Evolutionary conservation across 2,888 invertebrate genomes (phyloP).

Genomic region (Campoplex nolae): DNA sequence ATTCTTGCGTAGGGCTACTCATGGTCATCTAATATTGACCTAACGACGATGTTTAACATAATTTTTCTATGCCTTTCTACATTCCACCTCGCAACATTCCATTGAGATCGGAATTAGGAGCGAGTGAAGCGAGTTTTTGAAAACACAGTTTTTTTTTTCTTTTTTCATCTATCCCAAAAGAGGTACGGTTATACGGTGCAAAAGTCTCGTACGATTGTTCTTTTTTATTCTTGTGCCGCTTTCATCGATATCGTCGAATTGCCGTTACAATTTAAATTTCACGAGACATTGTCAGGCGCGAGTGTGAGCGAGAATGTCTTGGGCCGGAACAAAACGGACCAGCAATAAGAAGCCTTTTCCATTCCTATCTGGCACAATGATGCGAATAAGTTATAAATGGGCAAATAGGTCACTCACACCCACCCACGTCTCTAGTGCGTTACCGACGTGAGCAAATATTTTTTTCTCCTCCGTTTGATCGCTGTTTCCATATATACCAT

Average conservation of each 20-base stretch:
- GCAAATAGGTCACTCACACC: conserved; percentile 77
- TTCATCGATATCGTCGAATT: conserved; percentile 26
- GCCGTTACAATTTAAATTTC: conserved; percentile 25
- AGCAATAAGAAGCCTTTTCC: conserved; percentile 57
- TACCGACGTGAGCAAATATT: conserved; percentile 59
- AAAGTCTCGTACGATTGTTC: too few relatives aligned
- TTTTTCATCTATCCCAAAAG: not conserved
- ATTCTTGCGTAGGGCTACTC: conserved; percentile 36
- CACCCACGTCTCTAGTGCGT: conserved; percentile 63
- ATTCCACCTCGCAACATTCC: not conserved
- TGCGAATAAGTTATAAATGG: conserved; percentile 73
- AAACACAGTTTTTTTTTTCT: too few relatives aligned
- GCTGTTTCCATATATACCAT: conserved; percentile 14
- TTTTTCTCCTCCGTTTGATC: conserved; percentile 40
- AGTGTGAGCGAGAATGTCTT: conserved; percentile 40
- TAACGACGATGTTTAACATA: not conserved
- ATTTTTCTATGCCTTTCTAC: too few relatives aligned
- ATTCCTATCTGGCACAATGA: conserved; percentile 62
- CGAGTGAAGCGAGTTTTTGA: not conserved
- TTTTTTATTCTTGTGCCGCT: not conserved
- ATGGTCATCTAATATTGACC: conserved; percentile 29
- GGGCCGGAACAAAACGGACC: conserved; percentile 37
- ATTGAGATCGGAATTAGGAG: not conserved
- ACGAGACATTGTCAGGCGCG: conserved; percentile 35
- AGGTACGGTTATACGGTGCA: too few relatives aligned